Conservation (phyloP, 1,140 invertebrate genomes). For the Scaptomyza graminum region DNA sequence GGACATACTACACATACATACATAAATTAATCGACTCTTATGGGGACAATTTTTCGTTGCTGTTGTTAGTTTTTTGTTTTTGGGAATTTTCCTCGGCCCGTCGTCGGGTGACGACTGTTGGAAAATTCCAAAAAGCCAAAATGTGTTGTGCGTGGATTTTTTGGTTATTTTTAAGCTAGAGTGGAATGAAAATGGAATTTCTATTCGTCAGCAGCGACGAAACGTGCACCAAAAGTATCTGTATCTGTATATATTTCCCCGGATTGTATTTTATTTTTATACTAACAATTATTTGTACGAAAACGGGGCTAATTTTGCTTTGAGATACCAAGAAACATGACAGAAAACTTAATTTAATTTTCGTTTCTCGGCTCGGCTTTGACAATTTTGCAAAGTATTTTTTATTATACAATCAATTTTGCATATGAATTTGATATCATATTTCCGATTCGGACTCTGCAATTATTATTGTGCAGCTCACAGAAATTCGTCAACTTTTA, state of each 20-base stretch:
- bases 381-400: background rate
- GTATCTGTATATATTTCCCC: conserved; percentile 15
- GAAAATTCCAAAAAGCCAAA: conserved; percentile 50
- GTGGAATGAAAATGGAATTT: conserved; percentile 64
- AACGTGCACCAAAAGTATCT: conserved; percentile 23
- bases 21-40: conserved; percentile 79
- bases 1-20: conserved; percentile 53
- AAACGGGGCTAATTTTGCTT: conserved; percentile 55
- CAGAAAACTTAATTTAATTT: background rate
- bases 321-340: background rate
- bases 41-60: conserved; percentile 52
- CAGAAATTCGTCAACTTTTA: too few species aligned
- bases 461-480: too few species aligned
- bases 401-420: background rate
- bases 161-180: conserved; percentile 61
- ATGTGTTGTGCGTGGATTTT: conserved; percentile 7
- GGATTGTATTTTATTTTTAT: conserved; percentile 73
- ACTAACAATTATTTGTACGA: conserved; percentile 69
- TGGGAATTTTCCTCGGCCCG: conserved; percentile 21
- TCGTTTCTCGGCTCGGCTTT: background rate
- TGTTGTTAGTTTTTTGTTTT: conserved; percentile 1
- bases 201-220: conserved; percentile 65
- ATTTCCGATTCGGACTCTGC: too few species aligned
- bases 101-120: background rate
- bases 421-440: too few species aligned